A percentile compares a stretch with the other conserved stretches of the same genome.
phyloP scores from a whole-genome alignment of 1,140 invertebrate species.

The Caerostris extrusa region DNA sequence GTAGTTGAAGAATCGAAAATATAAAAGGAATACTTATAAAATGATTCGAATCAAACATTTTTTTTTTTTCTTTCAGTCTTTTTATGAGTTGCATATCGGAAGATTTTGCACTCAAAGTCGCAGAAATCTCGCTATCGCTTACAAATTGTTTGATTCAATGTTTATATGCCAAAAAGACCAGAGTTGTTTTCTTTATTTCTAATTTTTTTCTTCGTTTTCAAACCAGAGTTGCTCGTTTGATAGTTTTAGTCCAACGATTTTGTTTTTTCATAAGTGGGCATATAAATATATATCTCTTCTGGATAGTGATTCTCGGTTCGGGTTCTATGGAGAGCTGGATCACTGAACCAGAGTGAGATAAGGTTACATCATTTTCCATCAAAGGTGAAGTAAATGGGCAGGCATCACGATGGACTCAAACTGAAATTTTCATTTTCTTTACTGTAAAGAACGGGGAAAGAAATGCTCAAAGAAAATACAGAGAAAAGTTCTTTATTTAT shows the following conservation, averaged over 20 bases:
- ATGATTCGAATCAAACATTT: background rate
- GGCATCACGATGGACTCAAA: too few relatives aligned
- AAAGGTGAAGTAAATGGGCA: too few relatives aligned
- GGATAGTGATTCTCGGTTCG: conserved; percentile 27
- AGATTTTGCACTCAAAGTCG: conserved; percentile 44
- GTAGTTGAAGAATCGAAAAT: background rate
- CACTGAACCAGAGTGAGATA: background rate
- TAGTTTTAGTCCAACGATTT: conserved; percentile 53
- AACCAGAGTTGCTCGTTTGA: conserved; percentile 45
- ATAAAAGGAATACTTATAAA: background rate
- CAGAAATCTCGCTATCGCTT: conserved; percentile 29
- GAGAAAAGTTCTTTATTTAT: background rate
- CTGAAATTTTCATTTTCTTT: too few relatives aligned
- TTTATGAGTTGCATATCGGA: conserved; percentile 1
- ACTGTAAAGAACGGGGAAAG: too few relatives aligned
- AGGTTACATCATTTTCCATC: too few relatives aligned
- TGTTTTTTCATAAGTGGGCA: conserved; percentile 41
- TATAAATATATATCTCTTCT: conserved; percentile 11
- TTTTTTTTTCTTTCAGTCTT: background rate
- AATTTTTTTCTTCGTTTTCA: conserved; percentile 10
- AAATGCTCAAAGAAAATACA: too few relatives aligned
- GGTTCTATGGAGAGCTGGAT: too few relatives aligned
- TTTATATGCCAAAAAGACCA: conserved; percentile 45
- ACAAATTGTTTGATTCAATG: conserved; percentile 57
- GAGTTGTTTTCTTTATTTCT: conserved; percentile 5